Evolutionary conservation across 1,140 invertebrate genomes (phyloP).

Genomic region (Trissolcus basalis): DNA sequence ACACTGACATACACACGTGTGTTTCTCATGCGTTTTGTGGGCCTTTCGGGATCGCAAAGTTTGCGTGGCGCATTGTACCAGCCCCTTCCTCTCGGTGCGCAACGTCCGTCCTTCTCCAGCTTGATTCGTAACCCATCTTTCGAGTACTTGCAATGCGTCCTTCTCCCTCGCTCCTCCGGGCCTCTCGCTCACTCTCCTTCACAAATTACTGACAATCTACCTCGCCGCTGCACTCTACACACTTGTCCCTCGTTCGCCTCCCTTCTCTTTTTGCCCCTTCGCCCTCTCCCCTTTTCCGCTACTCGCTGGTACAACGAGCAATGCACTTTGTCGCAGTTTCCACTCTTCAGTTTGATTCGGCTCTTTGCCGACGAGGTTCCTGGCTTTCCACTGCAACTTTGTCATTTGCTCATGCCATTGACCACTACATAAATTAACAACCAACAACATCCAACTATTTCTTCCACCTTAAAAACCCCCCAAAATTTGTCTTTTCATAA

Average conservation of each 20-base stretch:
- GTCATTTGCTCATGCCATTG: too few species aligned
- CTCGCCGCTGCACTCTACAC: slow-evolving; percentile 50
- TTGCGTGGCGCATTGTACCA: slow-evolving; percentile 60
- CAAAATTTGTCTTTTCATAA: too few species aligned
- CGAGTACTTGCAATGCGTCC: neutral
- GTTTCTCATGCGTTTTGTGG: slow-evolving; percentile 15
- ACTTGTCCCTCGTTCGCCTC: slow-evolving; percentile 26
- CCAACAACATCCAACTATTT: too few species aligned
- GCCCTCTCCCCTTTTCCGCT: slow-evolving; percentile 28
- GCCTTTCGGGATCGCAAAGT: slow-evolving; percentile 37
- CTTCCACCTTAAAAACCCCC: too few species aligned
- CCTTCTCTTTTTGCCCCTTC: slow-evolving; percentile 33
- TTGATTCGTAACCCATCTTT: slow-evolving; percentile 15
- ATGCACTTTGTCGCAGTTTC: slow-evolving; percentile 61
- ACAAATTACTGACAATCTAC: slow-evolving; percentile 50
- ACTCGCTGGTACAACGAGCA: slow-evolving; percentile 56
- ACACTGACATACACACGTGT: neutral
- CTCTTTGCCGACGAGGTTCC: slow-evolving; percentile 59
- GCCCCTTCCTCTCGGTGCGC: slow-evolving; percentile 23
- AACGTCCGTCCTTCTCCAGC: slow-evolving; percentile 24
- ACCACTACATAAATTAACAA: too few species aligned
- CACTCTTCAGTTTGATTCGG: slow-evolving; percentile 62
- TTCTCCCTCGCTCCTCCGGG: slow-evolving; percentile 18
- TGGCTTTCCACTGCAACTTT: slow-evolving; percentile 8
- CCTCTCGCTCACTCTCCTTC: slow-evolving; percentile 24